Evolutionary conservation across 37 sponge, comb jelly and placozoan genomes (phyloP).

Genomic region (Halichondria panicea): DNA sequence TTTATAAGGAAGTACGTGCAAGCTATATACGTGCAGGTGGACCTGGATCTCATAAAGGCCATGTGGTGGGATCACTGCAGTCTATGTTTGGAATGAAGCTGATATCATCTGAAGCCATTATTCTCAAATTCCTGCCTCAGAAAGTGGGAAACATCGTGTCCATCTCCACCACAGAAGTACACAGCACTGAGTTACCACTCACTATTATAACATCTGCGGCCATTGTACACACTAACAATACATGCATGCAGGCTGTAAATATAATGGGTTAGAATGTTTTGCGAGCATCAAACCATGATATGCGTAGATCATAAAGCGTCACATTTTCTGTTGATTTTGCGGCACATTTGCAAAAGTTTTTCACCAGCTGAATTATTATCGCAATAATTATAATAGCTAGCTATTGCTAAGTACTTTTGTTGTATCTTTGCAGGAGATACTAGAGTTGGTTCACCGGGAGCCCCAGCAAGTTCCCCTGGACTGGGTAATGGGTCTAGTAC

Average conservation of each 20-base stretch:
- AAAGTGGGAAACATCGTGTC: slow-evolving; percentile 40
- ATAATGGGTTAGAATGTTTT: too few relatives aligned
- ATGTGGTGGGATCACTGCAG: slow-evolving; percentile 53
- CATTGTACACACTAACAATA: too few relatives aligned
- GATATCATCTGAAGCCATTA: slow-evolving; percentile 48
- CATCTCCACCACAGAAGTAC: slow-evolving; percentile 11
- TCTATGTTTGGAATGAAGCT: slow-evolving; percentile 77
- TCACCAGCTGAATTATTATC: not conserved
- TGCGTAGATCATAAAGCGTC: not conserved
- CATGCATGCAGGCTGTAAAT: too few relatives aligned
- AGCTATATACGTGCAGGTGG: slow-evolving; percentile 45
- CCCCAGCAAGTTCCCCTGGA: slow-evolving; percentile 63
- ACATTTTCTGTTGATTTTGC: too few relatives aligned
- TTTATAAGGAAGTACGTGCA: not conserved
- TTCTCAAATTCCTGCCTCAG: slow-evolving; percentile 66
- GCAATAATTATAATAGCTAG: not conserved
- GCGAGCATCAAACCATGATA: too few relatives aligned
- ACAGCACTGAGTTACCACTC: not conserved
- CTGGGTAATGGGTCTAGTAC: slow-evolving; percentile 66
- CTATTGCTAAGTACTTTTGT: not conserved
- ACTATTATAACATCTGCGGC: not conserved
- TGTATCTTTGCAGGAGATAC: slow-evolving; percentile 30
- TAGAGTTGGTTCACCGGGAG: slow-evolving; percentile 53
- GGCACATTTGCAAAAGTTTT: too few relatives aligned
- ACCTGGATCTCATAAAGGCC: slow-evolving; percentile 77